Base-by-base conservation (phyloP, 2,888 invertebrate genomes). In the Dryomyza anilis region DNA sequence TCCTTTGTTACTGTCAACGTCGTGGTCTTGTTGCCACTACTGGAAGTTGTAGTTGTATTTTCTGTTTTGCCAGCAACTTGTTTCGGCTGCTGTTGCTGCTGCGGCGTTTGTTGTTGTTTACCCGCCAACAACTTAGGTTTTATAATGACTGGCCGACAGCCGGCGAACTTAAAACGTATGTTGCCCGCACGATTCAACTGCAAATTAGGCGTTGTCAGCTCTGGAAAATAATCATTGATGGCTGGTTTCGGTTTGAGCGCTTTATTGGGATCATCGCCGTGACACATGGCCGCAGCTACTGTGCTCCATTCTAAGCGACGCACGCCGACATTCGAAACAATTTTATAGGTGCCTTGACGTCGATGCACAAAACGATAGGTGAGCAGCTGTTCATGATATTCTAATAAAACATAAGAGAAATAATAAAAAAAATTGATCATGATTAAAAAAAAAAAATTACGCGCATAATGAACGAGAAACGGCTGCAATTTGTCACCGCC, bases 131-230 rank as follows among this genome's bases (percentile, higher is more conserved):
- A 65, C 58, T 76, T 82, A 1, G 74, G 70, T 70, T 82, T 82
- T 2, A 75, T 65, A 63, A 77, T 72, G 7, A 81, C 73, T 0
- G 82, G 83, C 2, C 81, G 75, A 50, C 81, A 80, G 16, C 82
- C 81, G 3, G 81, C 74, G 58, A 79, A 82, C 67, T 81, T 82
- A 36, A 83, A 82, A n/a, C 80, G 78, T 66, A 83, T 80, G 43
- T 69, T 76, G 23, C 80, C 79, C 0, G 75, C 69, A 58, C 80
- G 78, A 64, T 79, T 79, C 3, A 75, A 66, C 14, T 74, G 67
- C 0, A 77, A 67, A 74, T 80, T 79, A 2, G 77, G 77, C 7
- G 69, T 63, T 33, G 72, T 69, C 4, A 76, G 66, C 1, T 79
- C 69, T 0, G 79, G 80, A 65, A 79, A 79, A 1, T 73, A 69